Evolutionary conservation across 2,888 invertebrate genomes (phyloP).

Genomic region (Oxytorus armatus): DNA sequence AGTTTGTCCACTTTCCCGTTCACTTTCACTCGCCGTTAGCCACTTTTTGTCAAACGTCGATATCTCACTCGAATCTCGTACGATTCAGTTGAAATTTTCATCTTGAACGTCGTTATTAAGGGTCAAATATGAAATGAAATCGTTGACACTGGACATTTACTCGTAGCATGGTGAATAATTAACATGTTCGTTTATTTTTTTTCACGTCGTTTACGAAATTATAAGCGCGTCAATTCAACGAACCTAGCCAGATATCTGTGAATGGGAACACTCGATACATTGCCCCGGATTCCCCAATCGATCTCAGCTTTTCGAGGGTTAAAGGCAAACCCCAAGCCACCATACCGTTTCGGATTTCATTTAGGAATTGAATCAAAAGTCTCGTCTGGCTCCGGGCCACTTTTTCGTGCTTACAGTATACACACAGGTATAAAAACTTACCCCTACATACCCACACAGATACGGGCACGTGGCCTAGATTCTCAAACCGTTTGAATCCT

Average conservation of each 20-base stretch:
- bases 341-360: slow-evolving; percentile 35
- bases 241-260: not conserved
- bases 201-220: too few relatives aligned
- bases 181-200: too few relatives aligned
- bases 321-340: slow-evolving; percentile 15
- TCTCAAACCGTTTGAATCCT: slow-evolving; percentile 3
- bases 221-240: not conserved
- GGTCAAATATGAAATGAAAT: too few relatives aligned
- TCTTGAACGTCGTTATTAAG: too few relatives aligned
- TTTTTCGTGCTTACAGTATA: slow-evolving; percentile 15
- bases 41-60: too few relatives aligned
- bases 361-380: slow-evolving; percentile 43
- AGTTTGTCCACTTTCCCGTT: too few relatives aligned
- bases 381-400: slow-evolving; percentile 34
- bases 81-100: too few relatives aligned
- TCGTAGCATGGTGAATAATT: too few relatives aligned
- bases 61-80: too few relatives aligned
- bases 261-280: not conserved
- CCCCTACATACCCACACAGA: not conserved
- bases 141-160: too few relatives aligned
- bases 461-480: slow-evolving; percentile 33
- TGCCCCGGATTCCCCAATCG: slow-evolving; percentile 19
- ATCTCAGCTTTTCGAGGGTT: slow-evolving; percentile 21
- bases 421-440: not conserved
- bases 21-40: too few relatives aligned